phyloP scores from a whole-genome alignment of 1,140 invertebrate genomes.

The Mycetomoellerius zeteki region DNA sequence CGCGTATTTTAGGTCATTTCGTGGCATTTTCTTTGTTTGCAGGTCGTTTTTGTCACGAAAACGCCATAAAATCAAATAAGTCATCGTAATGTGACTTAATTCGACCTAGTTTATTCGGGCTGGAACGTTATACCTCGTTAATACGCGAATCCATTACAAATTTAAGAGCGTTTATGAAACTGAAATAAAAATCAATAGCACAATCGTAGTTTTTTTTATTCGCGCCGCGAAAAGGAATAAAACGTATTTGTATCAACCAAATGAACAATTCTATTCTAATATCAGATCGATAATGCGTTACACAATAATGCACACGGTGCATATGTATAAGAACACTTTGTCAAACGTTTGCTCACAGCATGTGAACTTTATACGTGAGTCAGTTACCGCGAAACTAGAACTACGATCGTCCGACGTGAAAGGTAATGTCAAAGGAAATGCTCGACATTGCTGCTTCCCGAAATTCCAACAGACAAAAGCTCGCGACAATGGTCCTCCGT shows the following conservation, averaged over 20 bases:
- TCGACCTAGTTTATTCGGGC: conserved; percentile 17
- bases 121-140: background rate
- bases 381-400: conserved; percentile 28
- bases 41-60: conserved; percentile 19
- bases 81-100: conserved; percentile 14
- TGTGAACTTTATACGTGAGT: conserved; percentile 2
- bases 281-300: background rate
- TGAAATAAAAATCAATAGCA: background rate
- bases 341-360: conserved; percentile 35
- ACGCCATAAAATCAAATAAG: background rate
- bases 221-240: background rate
- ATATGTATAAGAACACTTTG: conserved; percentile 18
- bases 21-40: background rate
- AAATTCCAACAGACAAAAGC: conserved; percentile 53
- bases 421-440: conserved; percentile 58
- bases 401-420: conserved; percentile 6
- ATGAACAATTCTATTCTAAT: conserved; percentile 11
- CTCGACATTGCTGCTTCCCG: conserved; percentile 51
- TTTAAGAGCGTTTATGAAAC: background rate
- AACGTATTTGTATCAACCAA: background rate
- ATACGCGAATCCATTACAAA: background rate
- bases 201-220: background rate
- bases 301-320: background rate
- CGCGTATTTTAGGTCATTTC: background rate
- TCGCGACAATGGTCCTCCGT: conserved; percentile 3